Evolutionary conservation across 1,140 invertebrate species (phyloP).

Genomic region (Eurosta solidaginis): DNA sequence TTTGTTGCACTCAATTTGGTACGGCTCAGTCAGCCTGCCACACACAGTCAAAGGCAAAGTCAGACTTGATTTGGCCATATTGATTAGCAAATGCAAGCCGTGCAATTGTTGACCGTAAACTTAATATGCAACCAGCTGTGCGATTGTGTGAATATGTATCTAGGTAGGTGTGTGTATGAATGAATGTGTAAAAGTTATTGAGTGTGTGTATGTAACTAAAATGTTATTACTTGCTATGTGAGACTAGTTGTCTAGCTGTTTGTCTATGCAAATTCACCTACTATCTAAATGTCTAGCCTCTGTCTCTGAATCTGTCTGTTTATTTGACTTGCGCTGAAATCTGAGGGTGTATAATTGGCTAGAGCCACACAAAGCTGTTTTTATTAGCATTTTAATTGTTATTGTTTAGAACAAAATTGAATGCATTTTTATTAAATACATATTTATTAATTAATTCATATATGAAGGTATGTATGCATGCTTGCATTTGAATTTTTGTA

Average conservation of each 20-base stretch:
- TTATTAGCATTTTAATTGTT: background rate
- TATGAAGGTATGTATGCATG: too few species aligned
- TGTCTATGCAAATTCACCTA: constrained; percentile 14
- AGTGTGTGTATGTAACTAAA: background rate
- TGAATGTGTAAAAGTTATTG: background rate
- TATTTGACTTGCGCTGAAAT: background rate
- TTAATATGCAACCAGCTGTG: constrained; percentile 21
- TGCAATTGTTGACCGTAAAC: constrained; percentile 16
- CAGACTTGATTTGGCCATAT: constrained; percentile 26
- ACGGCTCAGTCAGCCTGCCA: constrained; percentile 14
- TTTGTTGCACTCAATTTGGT: constrained; percentile 14
- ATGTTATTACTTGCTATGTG: background rate
- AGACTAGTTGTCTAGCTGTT: constrained; percentile 15
- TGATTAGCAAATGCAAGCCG: constrained; percentile 9
- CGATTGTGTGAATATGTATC: background rate
- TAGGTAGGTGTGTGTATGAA: background rate
- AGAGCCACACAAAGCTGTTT: background rate
- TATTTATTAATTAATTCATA: too few species aligned
- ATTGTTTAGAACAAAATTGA: background rate
- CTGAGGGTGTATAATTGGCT: background rate
- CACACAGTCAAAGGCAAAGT: too few species aligned
- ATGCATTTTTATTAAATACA: background rate
- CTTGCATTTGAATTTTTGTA: too few species aligned
- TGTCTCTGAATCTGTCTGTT: too few species aligned
- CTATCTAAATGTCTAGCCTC: too few species aligned